Evolutionary conservation across 2,888 invertebrate species (phyloP), one percentile per base, ranked within the genome.

Genomic region (Maniola hyperantus): DNA sequence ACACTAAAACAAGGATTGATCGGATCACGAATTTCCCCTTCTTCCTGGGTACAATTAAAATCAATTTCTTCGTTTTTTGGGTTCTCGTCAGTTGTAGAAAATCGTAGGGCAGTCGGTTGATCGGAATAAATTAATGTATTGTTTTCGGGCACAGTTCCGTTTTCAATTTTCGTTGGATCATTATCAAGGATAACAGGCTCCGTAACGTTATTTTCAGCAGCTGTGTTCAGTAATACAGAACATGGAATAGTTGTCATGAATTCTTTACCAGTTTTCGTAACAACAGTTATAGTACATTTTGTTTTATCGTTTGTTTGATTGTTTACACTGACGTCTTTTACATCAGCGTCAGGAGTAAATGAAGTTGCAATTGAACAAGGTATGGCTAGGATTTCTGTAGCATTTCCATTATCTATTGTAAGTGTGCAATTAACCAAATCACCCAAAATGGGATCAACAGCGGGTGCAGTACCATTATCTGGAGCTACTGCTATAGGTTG

Each of bases 361-460:
- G 93, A 93, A 33, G 93, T 90, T 57, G 93, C 93, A 20, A 93
- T 92, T 26, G 92, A 84, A 77, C 93, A 93, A 10, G 93, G 93
- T 76, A 93, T 92, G 4, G 87, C 89, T 26, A 92, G 77, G 13
- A 93, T 82, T 81, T 93, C 93, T 0, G 91, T 90, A 34, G 81
- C 79, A 64, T 90, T 83, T 48, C 81, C 81, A 68, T 74, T 87
- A 69, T 78, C 86, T 65, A 93, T 88, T n/a, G 91, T 89, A 54
- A 93, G 79, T 60, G 89, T 87, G 71, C 93, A 93, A 73, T 93
- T 93, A 1, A 84, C 83, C 65, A 93, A 83, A 77, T 92, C 87
- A 6, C 84, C 84, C 71, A 91, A 79, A 68, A 92, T 83, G 15
- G 92, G 82, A 74, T 91, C 89, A 2, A 81, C 77, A 51, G 75